Evolutionary conservation across 1,140 invertebrate species (phyloP).

Genomic region (Achatina immaculata): DNA sequence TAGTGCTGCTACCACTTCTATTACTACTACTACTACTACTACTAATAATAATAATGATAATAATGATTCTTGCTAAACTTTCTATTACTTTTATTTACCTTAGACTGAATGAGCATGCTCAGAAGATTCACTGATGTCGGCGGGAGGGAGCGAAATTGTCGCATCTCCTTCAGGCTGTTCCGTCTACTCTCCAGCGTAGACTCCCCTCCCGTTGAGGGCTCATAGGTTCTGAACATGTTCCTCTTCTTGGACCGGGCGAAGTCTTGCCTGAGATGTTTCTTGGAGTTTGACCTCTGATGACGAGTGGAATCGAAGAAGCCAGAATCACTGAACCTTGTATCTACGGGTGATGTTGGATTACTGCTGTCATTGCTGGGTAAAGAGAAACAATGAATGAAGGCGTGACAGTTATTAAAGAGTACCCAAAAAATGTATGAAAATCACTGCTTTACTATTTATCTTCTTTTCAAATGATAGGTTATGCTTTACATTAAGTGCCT

Average conservation of each 20-base stretch:
- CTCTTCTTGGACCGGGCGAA: slow-evolving; percentile 73
- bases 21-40: too few species aligned
- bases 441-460: too few species aligned
- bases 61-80: too few species aligned
- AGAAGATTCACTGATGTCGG: slow-evolving; percentile 62
- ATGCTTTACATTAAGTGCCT: too few species aligned
- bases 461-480: too few species aligned
- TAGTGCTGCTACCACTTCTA: too few species aligned
- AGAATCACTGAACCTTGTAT: slow-evolving; percentile 44
- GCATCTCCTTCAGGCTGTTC: slow-evolving; percentile 61
- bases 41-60: too few species aligned
- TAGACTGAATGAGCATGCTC: slow-evolving; percentile 60
- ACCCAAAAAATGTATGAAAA: too few species aligned
- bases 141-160: slow-evolving; percentile 61
- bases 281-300: slow-evolving; percentile 71
- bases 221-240: slow-evolving; percentile 72
- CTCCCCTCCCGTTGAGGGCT: slow-evolving; percentile 48
- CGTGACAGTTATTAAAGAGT: too few species aligned
- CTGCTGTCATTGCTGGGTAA: slow-evolving; percentile 47
- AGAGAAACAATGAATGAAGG: too few species aligned
- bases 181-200: slow-evolving; percentile 47
- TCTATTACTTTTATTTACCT: slow-evolving; percentile 20
- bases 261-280: slow-evolving; percentile 73
- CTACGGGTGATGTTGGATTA: slow-evolving; percentile 57
- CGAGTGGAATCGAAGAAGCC: slow-evolving; percentile 55